These are phyloP conservation scores for Coluber constrictor DNA, from an alignment of 2,797 vertebrate genomes.

Conservation along the genomic window DNA sequence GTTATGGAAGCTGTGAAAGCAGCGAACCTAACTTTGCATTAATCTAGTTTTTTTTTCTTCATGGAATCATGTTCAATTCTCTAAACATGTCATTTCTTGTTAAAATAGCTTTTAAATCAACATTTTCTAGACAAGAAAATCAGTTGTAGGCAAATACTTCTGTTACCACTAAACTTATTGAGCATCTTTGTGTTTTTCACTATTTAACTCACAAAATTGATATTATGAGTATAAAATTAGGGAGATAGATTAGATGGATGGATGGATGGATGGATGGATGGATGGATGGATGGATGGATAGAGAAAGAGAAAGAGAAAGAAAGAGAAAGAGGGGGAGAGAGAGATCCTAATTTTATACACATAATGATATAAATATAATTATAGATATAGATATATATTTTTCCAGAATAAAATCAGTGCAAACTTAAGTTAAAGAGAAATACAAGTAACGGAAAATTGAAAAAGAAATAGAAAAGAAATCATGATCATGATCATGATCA, in stretches of 20 bases:
- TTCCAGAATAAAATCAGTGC: not conserved
- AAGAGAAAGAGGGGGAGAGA: rapidly evolving
- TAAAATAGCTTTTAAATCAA: not conserved
- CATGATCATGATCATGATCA: too few species aligned
- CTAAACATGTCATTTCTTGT: not conserved
- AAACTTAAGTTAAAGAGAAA: not conserved
- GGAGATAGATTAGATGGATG: too few species aligned
- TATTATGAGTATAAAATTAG: not conserved
- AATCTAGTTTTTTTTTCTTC: not conserved
- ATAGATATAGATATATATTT: not conserved
- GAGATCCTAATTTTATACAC: too few species aligned
- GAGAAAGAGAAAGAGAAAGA: too few species aligned
- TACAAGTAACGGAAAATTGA: not conserved
- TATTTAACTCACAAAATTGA: not conserved
- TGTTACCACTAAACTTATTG: not conserved
- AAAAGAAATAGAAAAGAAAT: not conserved
- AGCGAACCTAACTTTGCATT: not conserved
- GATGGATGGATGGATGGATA: too few species aligned
- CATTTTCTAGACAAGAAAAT: not conserved
- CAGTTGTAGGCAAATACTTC: not conserved
- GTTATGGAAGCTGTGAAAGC: not conserved
- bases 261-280: too few species aligned
- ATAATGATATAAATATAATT: too few species aligned
- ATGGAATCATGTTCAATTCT: not conserved
- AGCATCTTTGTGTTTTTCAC: not conserved